Conservation (phyloP, 2,797 vertebrate species). For the Rhodeus uyekii region DNA sequence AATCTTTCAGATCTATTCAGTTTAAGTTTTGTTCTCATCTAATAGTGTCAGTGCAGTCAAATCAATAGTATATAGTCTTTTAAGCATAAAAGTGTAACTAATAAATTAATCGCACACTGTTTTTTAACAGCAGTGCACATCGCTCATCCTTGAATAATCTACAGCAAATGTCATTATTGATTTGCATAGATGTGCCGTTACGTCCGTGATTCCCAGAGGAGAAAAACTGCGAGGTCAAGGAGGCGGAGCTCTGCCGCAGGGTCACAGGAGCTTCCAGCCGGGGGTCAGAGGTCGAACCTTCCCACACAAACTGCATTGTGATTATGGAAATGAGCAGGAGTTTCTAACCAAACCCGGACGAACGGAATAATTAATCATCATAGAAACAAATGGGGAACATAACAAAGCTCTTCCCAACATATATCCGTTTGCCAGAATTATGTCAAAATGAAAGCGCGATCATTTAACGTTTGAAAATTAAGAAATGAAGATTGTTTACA, state of each 20-base stretch:
- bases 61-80: background rate
- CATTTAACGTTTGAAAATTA: background rate
- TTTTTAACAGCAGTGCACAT: background rate
- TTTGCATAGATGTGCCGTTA: background rate
- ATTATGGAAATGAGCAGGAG: slow-evolving; percentile 72
- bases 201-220: slow-evolving; percentile 15
- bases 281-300: slow-evolving; percentile 72
- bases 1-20: no score
- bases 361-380: slow-evolving; percentile 42
- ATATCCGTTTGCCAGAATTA: background rate
- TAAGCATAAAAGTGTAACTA: background rate
- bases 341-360: no score
- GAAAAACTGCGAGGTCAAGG: slow-evolving; percentile 1
- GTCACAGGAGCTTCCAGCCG: slow-evolving; percentile 35
- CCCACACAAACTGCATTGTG: slow-evolving; percentile 65
- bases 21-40: background rate
- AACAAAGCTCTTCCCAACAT: background rate
- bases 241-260: background rate
- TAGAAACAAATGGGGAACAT: slow-evolving; percentile 35
- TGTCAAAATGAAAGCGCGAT: background rate
- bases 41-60: background rate
- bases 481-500: background rate
- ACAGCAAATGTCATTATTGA: background rate
- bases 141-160: no score
- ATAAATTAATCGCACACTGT: background rate